phyloP scores from a whole-genome alignment of 2,797 vertebrate species.

The Pangasius djambal region DNA sequence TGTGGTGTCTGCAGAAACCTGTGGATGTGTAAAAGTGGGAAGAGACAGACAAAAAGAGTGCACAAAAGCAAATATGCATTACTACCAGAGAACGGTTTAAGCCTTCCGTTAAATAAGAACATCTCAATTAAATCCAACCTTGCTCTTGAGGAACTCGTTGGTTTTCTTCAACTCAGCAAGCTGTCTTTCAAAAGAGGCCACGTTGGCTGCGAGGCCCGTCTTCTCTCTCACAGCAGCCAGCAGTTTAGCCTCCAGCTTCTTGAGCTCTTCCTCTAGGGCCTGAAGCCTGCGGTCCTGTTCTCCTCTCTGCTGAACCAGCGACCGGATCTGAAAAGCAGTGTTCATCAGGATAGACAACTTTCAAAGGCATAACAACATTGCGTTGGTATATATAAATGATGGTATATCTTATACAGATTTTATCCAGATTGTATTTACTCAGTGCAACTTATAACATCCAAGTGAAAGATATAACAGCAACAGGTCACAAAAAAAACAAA shows the following conservation, averaged over 20 bases:
- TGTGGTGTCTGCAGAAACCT: conserved; percentile 88
- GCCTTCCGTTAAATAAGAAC: not conserved
- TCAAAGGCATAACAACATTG: not conserved
- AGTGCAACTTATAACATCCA: too few relatives aligned
- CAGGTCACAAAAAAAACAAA: too few relatives aligned
- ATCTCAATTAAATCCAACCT: conserved; percentile 73
- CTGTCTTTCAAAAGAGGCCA: conserved; percentile 87
- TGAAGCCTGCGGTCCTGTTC: conserved; percentile 83
- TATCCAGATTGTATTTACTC: too few relatives aligned
- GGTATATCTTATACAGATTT: not conserved
- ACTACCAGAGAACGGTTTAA: not conserved
- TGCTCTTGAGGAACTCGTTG: conserved; percentile 91
- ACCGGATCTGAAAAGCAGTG: conserved; percentile 79
- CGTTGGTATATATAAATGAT: not conserved
- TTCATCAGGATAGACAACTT: conserved; percentile 5
- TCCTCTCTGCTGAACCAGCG: conserved; percentile 84
- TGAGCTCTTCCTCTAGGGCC: conserved; percentile 83
- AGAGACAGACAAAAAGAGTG: not conserved
- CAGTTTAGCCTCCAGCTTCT: conserved; percentile 85
- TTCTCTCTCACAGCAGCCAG: conserved; percentile 84
- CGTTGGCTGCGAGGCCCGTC: conserved; percentile 80
- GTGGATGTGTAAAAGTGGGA: not conserved
- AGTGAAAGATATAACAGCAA: too few relatives aligned
- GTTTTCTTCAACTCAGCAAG: conserved; percentile 83
- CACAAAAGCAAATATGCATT: not conserved